phyloP scores from a whole-genome alignment of 2,113 vertebrate species.

The Brachypodius melanocephalos region DNA sequence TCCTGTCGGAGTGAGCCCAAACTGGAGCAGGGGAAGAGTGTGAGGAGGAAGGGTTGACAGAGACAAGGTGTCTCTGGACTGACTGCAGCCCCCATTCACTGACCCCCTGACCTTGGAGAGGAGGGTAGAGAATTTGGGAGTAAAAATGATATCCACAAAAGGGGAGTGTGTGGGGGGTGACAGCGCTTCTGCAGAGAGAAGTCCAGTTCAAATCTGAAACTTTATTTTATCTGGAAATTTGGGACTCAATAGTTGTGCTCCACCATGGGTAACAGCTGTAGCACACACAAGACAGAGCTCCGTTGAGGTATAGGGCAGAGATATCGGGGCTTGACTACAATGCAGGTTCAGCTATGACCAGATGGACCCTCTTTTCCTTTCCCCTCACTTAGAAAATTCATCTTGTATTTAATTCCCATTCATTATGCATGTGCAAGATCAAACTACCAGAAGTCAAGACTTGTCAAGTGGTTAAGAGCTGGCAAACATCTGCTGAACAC shows the following conservation, averaged over 20 bases:
- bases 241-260: not conserved
- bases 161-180: not conserved
- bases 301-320: not conserved
- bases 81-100: not conserved
- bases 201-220: not conserved
- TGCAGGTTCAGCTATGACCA: not conserved
- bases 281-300: not conserved
- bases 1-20: not conserved
- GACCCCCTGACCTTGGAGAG: not conserved
- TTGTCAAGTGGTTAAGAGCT: not conserved
- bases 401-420: not conserved
- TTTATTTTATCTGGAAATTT: not conserved
- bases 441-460: not conserved
- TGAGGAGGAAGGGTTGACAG: not conserved
- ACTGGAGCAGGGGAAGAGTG: not conserved
- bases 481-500: not conserved
- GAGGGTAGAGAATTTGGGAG: not conserved
- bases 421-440: not conserved
- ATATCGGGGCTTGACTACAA: not conserved
- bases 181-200: not conserved
- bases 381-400: not conserved
- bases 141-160: not conserved
- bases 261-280: not conserved
- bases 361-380: not conserved
- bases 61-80: not conserved